These are phyloP conservation scores for Hemitrygon akajei DNA, from an alignment of 2,797 vertebrate species.

Conservation along the genomic window DNA sequence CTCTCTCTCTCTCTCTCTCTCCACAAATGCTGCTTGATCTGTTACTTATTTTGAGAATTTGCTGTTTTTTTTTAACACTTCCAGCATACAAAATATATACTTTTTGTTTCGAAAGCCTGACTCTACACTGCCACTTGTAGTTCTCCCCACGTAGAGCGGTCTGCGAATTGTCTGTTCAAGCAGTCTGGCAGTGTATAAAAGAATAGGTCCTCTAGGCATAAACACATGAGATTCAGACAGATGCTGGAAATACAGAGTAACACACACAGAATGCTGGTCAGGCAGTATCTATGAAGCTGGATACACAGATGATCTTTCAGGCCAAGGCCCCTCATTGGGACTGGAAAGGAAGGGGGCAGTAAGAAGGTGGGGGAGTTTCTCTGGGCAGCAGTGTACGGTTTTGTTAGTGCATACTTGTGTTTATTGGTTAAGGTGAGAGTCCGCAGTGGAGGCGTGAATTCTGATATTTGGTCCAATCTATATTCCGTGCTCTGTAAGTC, in stretches of 20 bases:
- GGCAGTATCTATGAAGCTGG: too few species aligned
- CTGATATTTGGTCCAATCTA: not conserved
- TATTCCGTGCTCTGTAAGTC: not conserved
- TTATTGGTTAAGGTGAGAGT: too few species aligned
- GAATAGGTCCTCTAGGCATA: not conserved
- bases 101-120: not conserved
- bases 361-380: not conserved
- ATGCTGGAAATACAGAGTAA: too few species aligned
- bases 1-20: not conserved
- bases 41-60: not conserved
- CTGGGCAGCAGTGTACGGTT: not conserved
- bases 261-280: too few species aligned
- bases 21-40: not conserved
- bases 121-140: not conserved
- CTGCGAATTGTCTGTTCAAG: not conserved
- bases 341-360: too few species aligned
- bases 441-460: not conserved
- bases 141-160: not conserved
- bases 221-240: too few species aligned
- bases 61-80: not conserved
- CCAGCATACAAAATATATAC: not conserved
- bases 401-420: too few species aligned
- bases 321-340: too few species aligned
- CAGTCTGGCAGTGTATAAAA: not conserved
- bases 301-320: too few species aligned